Evolutionary conservation across 2,888 invertebrate genomes (phyloP).

Genomic region (Brachynemurus nebulosus): DNA sequence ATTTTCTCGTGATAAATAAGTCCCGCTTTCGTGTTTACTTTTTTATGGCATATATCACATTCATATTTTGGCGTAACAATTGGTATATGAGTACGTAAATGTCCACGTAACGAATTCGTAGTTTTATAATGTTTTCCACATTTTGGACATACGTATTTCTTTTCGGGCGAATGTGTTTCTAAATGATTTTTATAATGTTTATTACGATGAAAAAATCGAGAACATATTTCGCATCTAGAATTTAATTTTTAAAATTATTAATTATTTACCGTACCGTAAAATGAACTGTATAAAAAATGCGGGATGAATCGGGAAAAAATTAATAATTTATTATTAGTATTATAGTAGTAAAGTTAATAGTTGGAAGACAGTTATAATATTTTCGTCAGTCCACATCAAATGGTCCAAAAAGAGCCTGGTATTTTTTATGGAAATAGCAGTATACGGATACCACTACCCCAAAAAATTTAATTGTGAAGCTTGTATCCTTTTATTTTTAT

Average conservation of each 20-base stretch:
- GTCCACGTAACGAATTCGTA: constrained; percentile 39
- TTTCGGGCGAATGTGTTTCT: constrained; percentile 35
- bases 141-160: constrained; percentile 36
- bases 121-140: constrained; percentile 42
- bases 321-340: no score
- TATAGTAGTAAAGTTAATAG: no score
- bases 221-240: constrained; percentile 37
- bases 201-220: constrained; percentile 39
- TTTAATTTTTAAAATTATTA: background rate
- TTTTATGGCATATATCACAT: constrained; percentile 43
- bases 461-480: no score
- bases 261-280: no score
- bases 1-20: constrained; percentile 61
- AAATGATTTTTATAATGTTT: constrained; percentile 35
- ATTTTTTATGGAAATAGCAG: no score
- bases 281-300: no score
- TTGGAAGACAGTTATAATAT: no score
- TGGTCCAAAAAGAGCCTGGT: no score
- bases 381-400: no score
- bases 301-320: no score
- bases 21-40: constrained; percentile 42
- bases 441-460: no score
- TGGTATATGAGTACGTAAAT: constrained; percentile 36
- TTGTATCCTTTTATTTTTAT: no score
- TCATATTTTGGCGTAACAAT: constrained; percentile 33